Conservation (phyloP, 2,888 invertebrate species). For the Tanypteryx hageni region DNA sequence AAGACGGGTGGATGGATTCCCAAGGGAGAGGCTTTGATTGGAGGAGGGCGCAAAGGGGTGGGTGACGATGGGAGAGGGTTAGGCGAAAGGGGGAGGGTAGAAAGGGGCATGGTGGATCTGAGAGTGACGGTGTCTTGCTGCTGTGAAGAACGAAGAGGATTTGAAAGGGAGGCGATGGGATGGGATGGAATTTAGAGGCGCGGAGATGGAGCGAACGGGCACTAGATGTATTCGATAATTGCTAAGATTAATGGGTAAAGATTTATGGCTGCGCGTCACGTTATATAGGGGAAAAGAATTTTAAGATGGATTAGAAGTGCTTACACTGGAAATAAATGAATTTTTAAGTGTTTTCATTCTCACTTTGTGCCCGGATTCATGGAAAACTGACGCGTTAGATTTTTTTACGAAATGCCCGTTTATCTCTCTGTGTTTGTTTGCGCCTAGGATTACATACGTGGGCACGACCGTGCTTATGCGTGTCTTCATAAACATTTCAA, state of each 20-base stretch:
- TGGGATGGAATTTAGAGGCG: neutral
- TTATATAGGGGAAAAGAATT: neutral
- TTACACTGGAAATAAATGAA: too few species aligned
- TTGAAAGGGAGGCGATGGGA: neutral
- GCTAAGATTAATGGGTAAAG: neutral
- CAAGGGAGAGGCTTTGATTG: neutral
- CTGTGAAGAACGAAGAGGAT: neutral
- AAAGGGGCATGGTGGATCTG: neutral
- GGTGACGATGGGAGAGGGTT: neutral
- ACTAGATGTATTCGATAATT: neutral
- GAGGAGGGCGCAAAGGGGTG: too few species aligned
- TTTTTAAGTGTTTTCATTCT: too few species aligned
- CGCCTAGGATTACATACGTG: too few species aligned
- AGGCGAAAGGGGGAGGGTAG: neutral
- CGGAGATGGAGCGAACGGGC: neutral
- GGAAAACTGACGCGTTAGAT: too few species aligned
- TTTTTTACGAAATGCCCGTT: too few species aligned
- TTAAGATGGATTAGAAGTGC: too few species aligned
- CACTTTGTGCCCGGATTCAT: too few species aligned
- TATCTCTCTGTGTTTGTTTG: too few species aligned
- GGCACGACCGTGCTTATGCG: too few species aligned
- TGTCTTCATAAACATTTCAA: too few species aligned
- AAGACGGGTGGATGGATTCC: conserved; percentile 4
- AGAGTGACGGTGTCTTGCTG: neutral
- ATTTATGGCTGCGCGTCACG: neutral